Evolutionary conservation across 1,140 invertebrate genomes (phyloP).

Genomic region (Drosophila insularis): DNA sequence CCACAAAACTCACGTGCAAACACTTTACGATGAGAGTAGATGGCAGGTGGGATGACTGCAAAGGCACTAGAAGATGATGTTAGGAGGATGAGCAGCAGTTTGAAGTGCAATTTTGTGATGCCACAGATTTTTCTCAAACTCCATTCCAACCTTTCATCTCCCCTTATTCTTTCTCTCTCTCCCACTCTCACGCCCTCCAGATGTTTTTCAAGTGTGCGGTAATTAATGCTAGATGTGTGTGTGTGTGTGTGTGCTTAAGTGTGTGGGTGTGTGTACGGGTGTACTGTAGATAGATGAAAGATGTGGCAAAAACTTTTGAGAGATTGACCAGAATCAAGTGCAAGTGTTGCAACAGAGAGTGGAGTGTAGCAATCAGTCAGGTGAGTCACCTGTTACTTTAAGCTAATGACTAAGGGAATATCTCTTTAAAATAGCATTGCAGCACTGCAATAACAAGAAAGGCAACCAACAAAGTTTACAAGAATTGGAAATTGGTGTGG

Average conservation of each 20-base stretch:
- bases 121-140: slow-evolving; percentile 59
- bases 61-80: neutral
- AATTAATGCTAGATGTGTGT: slow-evolving; percentile 64
- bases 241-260: neutral
- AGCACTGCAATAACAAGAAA: neutral
- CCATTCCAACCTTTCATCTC: no score
- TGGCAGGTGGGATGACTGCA: neutral
- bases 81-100: slow-evolving; percentile 19
- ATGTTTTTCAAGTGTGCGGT: slow-evolving; percentile 62
- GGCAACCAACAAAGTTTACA: neutral
- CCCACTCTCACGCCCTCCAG: slow-evolving; percentile 8
- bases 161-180: neutral
- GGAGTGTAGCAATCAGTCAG: neutral
- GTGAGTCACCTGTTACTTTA: slow-evolving; percentile 9
- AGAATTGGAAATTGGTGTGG: neutral
- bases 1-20: slow-evolving; percentile 76
- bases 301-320: slow-evolving; percentile 18
- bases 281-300: slow-evolving; percentile 7
- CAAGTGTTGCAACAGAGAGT: slow-evolving; percentile 1
- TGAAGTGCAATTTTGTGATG: slow-evolving; percentile 75
- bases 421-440: slow-evolving; percentile 2
- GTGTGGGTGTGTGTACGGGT: neutral
- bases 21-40: slow-evolving; percentile 61
- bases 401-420: slow-evolving; percentile 3
- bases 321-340: slow-evolving; percentile 11